phyloP scores from a whole-genome alignment of 2,888 invertebrate genomes.

The Eristalis intricaria region DNA sequence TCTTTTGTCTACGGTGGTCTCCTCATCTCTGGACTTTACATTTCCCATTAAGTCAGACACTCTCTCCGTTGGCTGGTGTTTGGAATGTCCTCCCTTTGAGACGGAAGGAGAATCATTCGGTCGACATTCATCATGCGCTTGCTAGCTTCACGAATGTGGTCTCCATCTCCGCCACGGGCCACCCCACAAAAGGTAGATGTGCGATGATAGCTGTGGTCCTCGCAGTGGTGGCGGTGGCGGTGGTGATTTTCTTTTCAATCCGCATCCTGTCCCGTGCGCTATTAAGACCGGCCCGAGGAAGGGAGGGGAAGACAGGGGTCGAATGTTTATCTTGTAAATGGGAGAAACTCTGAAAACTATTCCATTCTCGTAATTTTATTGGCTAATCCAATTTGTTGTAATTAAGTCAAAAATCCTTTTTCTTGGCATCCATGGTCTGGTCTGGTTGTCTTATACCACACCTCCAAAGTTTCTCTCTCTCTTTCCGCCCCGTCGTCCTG shows the following conservation, averaged over 20 bases:
- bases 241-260: conserved; percentile 67
- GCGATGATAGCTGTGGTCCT: background rate
- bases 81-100: background rate
- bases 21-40: conserved; percentile 66
- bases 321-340: conserved; percentile 72
- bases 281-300: background rate
- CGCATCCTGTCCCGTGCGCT: background rate
- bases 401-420: conserved; percentile 72
- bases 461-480: conserved; percentile 49
- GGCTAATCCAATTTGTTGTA: conserved; percentile 73
- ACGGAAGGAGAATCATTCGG: conserved; percentile 46
- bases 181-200: background rate
- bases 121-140: conserved; percentile 69
- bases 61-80: conserved; percentile 45
- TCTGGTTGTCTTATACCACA: conserved; percentile 11
- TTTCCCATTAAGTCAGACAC: conserved; percentile 69
- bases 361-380: conserved; percentile 71
- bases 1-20: conserved; percentile 51
- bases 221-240: background rate
- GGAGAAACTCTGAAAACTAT: conserved; percentile 70
- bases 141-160: conserved; percentile 52
- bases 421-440: conserved; percentile 46
- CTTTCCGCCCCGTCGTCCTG: conserved; percentile 8
- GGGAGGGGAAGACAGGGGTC: conserved; percentile 26
- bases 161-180: conserved; percentile 5